These are phyloP conservation scores for Oceanodroma tethys DNA, from an alignment of 2,113 vertebrate species.

Conservation along the genomic window DNA sequence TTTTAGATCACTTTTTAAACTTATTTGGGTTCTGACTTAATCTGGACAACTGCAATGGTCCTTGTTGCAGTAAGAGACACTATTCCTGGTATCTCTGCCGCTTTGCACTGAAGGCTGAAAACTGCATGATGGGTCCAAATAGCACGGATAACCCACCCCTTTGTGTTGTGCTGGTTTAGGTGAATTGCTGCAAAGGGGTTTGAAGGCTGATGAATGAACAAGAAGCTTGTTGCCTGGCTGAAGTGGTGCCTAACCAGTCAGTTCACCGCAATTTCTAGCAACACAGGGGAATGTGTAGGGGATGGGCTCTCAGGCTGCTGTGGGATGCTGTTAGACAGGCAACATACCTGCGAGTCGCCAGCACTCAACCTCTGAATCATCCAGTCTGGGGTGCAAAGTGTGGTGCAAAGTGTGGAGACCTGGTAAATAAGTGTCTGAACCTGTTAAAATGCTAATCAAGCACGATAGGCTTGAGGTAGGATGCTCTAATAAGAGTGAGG, in stretches of 20 bases:
- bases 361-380: not conserved
- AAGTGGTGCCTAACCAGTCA: not conserved
- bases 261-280: not conserved
- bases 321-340: not conserved
- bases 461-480: not conserved
- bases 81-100: not conserved
- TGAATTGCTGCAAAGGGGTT: not conserved
- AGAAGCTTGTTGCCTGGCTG: not conserved
- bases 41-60: not conserved
- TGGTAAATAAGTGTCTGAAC: not conserved
- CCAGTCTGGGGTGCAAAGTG: not conserved
- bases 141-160: not conserved
- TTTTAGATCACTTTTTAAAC: not conserved
- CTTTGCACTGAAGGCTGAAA: not conserved
- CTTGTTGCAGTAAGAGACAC: not conserved
- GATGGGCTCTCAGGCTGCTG: not conserved
- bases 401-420: not conserved
- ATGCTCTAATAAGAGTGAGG: not conserved
- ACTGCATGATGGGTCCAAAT: rapidly evolving
- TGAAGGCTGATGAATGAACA: not conserved
- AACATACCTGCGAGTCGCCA: not conserved
- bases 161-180: too few relatives aligned
- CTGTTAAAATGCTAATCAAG: not conserved
- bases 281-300: not conserved
- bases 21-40: not conserved